These are phyloP conservation scores for Paraescarpia echinospica DNA, from an alignment of 1,140 invertebrate species.

Conservation along the genomic window DNA sequence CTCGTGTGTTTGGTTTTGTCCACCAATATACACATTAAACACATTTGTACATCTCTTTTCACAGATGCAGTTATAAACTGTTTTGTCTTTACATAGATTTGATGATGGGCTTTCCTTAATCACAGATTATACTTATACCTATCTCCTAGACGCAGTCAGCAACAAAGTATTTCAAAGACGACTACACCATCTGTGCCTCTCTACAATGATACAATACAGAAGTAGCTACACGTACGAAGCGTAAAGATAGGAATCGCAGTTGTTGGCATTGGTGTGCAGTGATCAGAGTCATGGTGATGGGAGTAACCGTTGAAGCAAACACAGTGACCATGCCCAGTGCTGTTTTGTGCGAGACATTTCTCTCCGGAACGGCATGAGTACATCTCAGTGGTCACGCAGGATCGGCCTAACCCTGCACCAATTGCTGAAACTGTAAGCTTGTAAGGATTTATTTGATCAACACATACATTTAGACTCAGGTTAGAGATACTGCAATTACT, in stretches of 20 bases:
- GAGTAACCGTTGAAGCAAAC: background rate
- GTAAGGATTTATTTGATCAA: too few species aligned
- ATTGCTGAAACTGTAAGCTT: background rate
- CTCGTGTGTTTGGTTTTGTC: background rate
- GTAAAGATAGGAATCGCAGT: background rate
- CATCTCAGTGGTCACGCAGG: background rate
- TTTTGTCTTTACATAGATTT: background rate
- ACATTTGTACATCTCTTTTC: background rate
- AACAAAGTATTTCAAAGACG: background rate
- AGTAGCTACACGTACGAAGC: background rate
- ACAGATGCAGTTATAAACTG: background rate
- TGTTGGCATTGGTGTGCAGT: background rate
- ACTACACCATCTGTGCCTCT: background rate
- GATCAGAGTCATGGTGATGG: background rate
- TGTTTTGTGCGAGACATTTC: background rate
- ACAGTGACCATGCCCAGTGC: background rate
- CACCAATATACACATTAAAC: background rate
- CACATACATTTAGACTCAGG: too few species aligned
- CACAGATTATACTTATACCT: background rate
- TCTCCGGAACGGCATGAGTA: background rate
- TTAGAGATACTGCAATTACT: too few species aligned
- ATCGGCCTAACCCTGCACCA: background rate
- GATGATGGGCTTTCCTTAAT: background rate
- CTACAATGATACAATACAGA: background rate
- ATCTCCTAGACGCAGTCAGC: background rate